Conservation (phyloP, 2,888 invertebrate species). For the Adela reaumurella region DNA sequence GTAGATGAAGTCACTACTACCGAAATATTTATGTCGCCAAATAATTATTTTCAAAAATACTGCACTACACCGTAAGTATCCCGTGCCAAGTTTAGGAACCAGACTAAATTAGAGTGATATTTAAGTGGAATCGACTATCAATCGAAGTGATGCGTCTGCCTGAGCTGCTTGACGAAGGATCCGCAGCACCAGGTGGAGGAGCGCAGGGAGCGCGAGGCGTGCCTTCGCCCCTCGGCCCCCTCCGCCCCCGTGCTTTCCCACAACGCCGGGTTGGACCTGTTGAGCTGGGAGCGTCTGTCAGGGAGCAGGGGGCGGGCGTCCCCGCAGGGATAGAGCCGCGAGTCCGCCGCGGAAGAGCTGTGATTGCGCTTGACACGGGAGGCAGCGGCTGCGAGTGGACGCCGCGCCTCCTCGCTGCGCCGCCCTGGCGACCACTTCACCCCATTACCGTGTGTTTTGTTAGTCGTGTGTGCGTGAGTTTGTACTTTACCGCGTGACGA, state of each 20-base stretch:
- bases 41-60: no score
- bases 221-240: no score
- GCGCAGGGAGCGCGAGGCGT: slow-evolving; percentile 44
- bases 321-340: slow-evolving; percentile 30
- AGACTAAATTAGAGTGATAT: no score
- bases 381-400: slow-evolving; percentile 4
- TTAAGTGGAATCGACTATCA: slow-evolving; percentile 29
- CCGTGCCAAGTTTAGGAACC: no score
- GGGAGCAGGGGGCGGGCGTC: slow-evolving; percentile 35
- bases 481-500: slow-evolving; percentile 68
- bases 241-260: slow-evolving; percentile 37
- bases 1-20: no score
- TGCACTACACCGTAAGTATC: no score
- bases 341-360: slow-evolving; percentile 48
- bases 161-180: slow-evolving; percentile 73
- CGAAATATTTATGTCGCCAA: no score
- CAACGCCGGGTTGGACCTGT: slow-evolving; percentile 47
- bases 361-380: slow-evolving; percentile 48
- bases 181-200: slow-evolving; percentile 77
- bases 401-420: slow-evolving; percentile 31
- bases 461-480: slow-evolving; percentile 62
- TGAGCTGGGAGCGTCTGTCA: slow-evolving; percentile 39
- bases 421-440: slow-evolving; percentile 34
- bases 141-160: slow-evolving; percentile 72
- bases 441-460: slow-evolving; percentile 42